These are phyloP conservation scores for Amphipoea lucens DNA, from an alignment of 2,888 invertebrate genomes.

Conservation along the genomic window DNA sequence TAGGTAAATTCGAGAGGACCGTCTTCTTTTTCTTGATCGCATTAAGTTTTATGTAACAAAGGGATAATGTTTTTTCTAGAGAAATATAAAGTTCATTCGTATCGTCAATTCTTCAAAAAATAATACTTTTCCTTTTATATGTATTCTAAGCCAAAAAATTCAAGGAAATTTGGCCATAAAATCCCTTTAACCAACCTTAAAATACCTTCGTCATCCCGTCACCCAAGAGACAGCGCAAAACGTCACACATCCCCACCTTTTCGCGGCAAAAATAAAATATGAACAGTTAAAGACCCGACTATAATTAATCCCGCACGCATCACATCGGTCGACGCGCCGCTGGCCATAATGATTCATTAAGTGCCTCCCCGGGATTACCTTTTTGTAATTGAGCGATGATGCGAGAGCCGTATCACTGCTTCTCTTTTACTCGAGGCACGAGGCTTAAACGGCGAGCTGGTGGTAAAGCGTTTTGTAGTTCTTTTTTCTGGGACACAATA, in stretches of 20 bases:
- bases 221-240: conserved; percentile 62
- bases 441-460: conserved; percentile 63
- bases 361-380: conserved; percentile 89
- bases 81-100: neutral
- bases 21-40: neutral
- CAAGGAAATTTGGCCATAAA: neutral
- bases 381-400: conserved; percentile 90
- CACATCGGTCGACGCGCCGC: conserved; percentile 80
- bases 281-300: conserved; percentile 74
- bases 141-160: neutral
- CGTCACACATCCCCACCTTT: conserved; percentile 54
- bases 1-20: neutral
- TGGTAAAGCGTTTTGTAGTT: conserved; percentile 52
- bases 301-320: conserved; percentile 83
- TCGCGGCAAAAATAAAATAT: conserved; percentile 68
- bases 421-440: conserved; percentile 79
- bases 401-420: conserved; percentile 87
- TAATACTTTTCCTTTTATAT: neutral
- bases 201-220: conserved; percentile 59
- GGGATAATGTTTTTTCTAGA: neutral
- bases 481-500: conserved; percentile 36
- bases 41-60: neutral
- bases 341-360: conserved; percentile 90
- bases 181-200: conserved; percentile 19
- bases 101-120: neutral